Evolutionary conservation across 2,888 invertebrate genomes (phyloP).

Genomic region (Coleophora flavipennella): DNA sequence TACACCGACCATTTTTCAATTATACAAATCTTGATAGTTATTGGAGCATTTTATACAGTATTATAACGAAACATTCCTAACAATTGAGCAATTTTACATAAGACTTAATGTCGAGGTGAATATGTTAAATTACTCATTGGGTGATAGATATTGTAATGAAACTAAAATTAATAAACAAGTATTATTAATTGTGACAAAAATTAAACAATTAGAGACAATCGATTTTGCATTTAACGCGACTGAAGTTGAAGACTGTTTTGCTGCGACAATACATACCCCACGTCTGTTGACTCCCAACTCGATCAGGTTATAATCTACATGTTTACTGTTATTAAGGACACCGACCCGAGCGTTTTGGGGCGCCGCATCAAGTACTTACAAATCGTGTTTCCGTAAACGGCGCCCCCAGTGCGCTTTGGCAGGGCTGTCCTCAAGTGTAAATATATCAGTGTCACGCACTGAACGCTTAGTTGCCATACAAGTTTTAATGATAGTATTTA

Average conservation of each 20-base stretch:
- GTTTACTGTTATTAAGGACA: background rate
- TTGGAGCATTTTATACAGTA: constrained; percentile 6
- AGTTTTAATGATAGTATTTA: constrained; percentile 58
- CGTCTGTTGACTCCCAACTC: constrained; percentile 13
- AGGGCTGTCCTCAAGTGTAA: constrained; percentile 36
- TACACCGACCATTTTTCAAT: background rate
- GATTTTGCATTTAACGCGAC: constrained; percentile 53
- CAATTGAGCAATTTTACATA: constrained; percentile 47
- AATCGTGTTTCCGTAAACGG: background rate
- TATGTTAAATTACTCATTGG: constrained; percentile 56
- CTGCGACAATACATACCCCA: constrained; percentile 36
- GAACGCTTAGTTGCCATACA: constrained; percentile 70
- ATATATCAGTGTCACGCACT: constrained; percentile 59
- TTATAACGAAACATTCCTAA: constrained; percentile 59
- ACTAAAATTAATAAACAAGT: constrained; percentile 25
- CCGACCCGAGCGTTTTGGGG: background rate
- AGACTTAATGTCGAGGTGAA: constrained; percentile 39
- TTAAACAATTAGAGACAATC: constrained; percentile 26
- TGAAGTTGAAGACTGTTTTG: constrained; percentile 52
- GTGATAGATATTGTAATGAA: constrained; percentile 49
- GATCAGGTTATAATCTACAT: background rate
- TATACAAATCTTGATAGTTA: background rate
- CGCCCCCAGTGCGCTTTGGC: background rate
- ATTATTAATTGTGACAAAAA: constrained; percentile 59
- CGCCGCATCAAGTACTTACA: background rate